A percentile compares a stretch with the other conserved stretches of the same genome.
Conservation (phyloP, 2,113 vertebrate genomes). For the Chlorodrepanis virens region DNA sequence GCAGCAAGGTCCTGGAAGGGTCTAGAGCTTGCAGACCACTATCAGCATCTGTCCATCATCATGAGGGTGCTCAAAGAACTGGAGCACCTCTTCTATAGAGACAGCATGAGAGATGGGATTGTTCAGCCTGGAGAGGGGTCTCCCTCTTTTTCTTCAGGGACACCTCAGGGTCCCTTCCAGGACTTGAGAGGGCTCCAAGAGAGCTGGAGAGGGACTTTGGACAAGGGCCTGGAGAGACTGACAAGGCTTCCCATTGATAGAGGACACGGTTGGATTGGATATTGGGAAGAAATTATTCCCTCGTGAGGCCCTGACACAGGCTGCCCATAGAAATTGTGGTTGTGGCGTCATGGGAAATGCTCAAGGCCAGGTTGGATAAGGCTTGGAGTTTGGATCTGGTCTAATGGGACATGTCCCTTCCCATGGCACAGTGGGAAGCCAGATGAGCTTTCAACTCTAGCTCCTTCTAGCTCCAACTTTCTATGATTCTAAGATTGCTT, state of each 20-base stretch:
- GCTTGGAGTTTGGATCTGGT: neutral
- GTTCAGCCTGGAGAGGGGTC: neutral
- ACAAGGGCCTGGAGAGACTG: neutral
- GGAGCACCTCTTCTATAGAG: neutral
- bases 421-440: neutral
- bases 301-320: neutral
- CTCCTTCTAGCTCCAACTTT: neutral
- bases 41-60: fast-evolving
- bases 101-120: neutral
- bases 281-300: neutral
- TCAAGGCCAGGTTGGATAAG: neutral
- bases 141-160: neutral
- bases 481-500: neutral
- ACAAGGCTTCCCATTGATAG: neutral
- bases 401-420: neutral
- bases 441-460: neutral
- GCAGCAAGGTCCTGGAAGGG: neutral
- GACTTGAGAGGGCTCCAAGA: neutral
- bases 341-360: neutral
- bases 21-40: fast-evolving
- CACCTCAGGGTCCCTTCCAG: neutral
- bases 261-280: neutral
- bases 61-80: neutral
- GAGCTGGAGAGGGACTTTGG: neutral
- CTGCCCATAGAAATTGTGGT: neutral